These are phyloP conservation scores for Uloborus plumipes DNA, from an alignment of 2,888 invertebrate genomes.

Conservation along the genomic window DNA sequence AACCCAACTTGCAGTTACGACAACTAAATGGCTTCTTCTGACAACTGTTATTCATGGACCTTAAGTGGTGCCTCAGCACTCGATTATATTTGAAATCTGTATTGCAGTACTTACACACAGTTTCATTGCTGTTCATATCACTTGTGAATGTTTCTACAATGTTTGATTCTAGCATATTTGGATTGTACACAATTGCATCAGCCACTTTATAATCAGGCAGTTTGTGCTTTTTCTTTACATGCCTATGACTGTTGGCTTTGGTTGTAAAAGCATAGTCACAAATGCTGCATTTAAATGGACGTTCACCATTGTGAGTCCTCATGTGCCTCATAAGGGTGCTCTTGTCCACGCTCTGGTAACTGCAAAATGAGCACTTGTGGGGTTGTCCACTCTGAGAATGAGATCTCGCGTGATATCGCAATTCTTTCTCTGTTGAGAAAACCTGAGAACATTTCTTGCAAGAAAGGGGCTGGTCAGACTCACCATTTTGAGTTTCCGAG, in stretches of 20 bases:
- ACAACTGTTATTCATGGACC: constrained; percentile 70
- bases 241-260: constrained; percentile 31
- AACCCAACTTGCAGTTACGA: constrained; percentile 70
- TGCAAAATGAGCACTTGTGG: constrained; percentile 1
- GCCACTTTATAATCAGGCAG: background rate
- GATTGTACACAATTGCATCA: background rate
- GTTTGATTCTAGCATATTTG: background rate
- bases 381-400: background rate
- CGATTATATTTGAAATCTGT: constrained; percentile 72
- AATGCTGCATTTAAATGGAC: constrained; percentile 7
- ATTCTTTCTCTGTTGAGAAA: background rate
- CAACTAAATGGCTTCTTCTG: constrained; percentile 71
- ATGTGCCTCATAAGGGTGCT: constrained; percentile 28
- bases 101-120: constrained; percentile 72
- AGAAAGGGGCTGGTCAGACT: background rate
- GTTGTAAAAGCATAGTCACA: constrained; percentile 23
- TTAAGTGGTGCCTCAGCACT: constrained; percentile 71
- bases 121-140: constrained; percentile 65
- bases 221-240: constrained; percentile 22
- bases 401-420: background rate
- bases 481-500: background rate
- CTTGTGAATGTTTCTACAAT: background rate
- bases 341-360: constrained; percentile 24
- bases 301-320: constrained; percentile 15
- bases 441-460: background rate